These are phyloP conservation scores for Atherinosoma microstoma DNA, from an alignment of 2,797 vertebrate species.

Conservation along the genomic window DNA sequence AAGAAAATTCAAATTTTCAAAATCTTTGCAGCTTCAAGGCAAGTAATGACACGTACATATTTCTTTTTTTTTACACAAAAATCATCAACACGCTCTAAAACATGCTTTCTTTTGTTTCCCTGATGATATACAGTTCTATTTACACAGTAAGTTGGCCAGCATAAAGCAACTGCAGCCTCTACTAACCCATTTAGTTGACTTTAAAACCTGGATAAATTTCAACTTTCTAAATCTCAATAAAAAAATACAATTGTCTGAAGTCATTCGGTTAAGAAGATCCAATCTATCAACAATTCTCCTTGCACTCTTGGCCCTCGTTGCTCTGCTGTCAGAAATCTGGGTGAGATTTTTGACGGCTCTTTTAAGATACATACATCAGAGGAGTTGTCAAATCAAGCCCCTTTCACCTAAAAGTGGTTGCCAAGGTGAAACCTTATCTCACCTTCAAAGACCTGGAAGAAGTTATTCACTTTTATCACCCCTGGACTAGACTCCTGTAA, in stretches of 20 bases:
- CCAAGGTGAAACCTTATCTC: neutral
- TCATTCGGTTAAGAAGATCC: neutral
- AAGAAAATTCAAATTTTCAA: neutral
- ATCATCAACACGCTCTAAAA: neutral
- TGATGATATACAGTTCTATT: neutral
- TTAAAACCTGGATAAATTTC: neutral
- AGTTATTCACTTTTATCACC: neutral
- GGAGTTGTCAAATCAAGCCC: neutral
- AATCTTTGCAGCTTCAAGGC: too few species aligned
- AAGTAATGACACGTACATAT: too few species aligned
- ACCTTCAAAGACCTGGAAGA: neutral
- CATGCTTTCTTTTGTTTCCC: neutral
- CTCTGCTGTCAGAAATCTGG: neutral
- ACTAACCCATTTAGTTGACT: neutral
- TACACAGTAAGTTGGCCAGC: neutral
- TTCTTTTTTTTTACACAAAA: too few species aligned
- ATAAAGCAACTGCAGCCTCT: neutral
- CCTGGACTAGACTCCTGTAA: neutral
- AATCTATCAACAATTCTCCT: neutral
- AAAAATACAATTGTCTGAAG: neutral
- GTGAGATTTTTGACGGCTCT: neutral
- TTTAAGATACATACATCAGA: neutral
- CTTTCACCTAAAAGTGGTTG: neutral
- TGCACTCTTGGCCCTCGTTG: neutral
- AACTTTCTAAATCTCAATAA: neutral